phyloP scores from a whole-genome alignment of 2,113 vertebrate genomes.

The Cinclus cinclus region DNA sequence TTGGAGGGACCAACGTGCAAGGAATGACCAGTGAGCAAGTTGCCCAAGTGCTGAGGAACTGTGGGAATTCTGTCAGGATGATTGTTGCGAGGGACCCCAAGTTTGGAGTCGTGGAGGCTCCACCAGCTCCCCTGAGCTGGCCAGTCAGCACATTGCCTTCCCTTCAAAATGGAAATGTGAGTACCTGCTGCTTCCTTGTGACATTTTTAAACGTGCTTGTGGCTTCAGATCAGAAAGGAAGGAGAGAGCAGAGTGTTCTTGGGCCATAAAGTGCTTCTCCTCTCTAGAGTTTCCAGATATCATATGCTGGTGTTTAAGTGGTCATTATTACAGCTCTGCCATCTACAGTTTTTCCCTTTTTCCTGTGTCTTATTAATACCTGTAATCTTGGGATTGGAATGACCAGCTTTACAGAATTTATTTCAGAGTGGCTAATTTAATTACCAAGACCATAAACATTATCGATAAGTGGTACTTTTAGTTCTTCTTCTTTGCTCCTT shows the following conservation, averaged over 20 bases:
- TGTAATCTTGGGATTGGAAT: background rate
- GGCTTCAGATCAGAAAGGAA: background rate
- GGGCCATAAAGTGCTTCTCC: background rate
- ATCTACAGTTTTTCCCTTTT: background rate
- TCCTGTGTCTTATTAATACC: background rate
- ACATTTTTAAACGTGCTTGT: background rate
- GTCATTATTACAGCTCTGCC: background rate
- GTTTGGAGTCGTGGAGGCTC: constrained; percentile 61
- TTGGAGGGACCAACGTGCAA: constrained; percentile 86
- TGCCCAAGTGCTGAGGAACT: constrained; percentile 89
- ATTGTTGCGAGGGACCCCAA: constrained; percentile 84
- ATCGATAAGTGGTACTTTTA: constrained; percentile 34
- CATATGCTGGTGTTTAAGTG: background rate
- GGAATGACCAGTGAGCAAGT: constrained; percentile 93
- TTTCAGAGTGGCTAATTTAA: constrained; percentile 31
- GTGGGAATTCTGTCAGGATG: constrained; percentile 88
- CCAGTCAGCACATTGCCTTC: constrained; percentile 75
- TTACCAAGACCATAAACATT: constrained; percentile 35
- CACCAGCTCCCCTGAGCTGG: constrained; percentile 73
- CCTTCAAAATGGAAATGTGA: constrained; percentile 58
- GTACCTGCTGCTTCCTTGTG: constrained; percentile 10
- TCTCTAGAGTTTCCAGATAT: background rate
- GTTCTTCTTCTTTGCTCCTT: constrained; percentile 28
- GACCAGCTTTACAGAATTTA: constrained; percentile 31
- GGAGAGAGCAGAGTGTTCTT: background rate